Base-by-base conservation (phyloP, 2,113 vertebrate genomes). In the Gallinago media region DNA sequence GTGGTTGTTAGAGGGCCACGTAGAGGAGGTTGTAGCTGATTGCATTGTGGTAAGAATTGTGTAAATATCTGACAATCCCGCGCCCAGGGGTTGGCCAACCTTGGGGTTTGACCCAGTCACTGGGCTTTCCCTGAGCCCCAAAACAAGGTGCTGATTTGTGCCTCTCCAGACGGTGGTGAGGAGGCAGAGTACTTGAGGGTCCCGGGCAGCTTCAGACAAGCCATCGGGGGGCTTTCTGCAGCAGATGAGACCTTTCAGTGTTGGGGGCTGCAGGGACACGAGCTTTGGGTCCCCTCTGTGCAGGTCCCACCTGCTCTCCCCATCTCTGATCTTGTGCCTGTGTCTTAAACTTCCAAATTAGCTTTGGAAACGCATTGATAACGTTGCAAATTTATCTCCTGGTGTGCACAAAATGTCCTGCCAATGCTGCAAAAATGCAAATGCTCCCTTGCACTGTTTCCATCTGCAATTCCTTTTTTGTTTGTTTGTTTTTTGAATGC, bases 131-230 rank as follows among this genome's bases (percentile, higher is more conserved):
- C 56, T 12, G 40, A 34, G 56, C 40, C 66, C 85, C 29, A 8
- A 12, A 38, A 19, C n/a, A 25, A 49, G 13, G 36, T 3, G 42
- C 36, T 2, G 12, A 9, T 32, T 20, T 19, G 15, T 32, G 3
- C 21, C 31, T 71, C 50, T 22, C 47, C 78, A 31, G 0, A 2
- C 4, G 5, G 0, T 2, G 18, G 1, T 20, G 54, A 21, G 63
- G 46, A 67, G 38, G 46, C 52, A n/a, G 32, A 15, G 17, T 2
- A 5, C 12, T 10, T 54, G 52, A 9, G 52, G 29, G 17, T 29
- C 29, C 52, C 26, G 32, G 44, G 26, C 9, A 67, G 76, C 36
- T 49, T 42, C 62, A 3, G 3, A 3, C 3, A 6, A 75, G 59
- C 9, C 7, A 17, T 9, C 6, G 2, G 5, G 11, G 77, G 44